Evolutionary conservation across 2,797 vertebrate species (phyloP).

Genomic region (Tapera naevia): DNA sequence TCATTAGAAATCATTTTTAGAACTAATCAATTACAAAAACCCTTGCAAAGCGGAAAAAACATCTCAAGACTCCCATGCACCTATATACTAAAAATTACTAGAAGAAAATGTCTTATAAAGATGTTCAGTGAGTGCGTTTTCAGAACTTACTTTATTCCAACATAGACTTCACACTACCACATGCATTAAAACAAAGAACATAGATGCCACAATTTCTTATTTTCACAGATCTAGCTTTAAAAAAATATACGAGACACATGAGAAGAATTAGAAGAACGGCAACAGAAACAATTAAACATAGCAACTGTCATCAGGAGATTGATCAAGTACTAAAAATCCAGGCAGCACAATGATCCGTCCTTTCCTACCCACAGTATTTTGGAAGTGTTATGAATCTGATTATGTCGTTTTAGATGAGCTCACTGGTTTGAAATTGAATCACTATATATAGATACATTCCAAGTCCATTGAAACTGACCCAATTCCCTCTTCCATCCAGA

Average conservation of each 20-base stretch:
- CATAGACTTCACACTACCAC: neutral
- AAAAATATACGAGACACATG: neutral
- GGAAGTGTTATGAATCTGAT: neutral
- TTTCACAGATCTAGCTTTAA: neutral
- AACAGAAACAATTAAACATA: neutral
- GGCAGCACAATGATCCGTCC: neutral
- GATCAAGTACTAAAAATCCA: neutral
- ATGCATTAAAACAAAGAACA: neutral
- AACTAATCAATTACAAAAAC: neutral
- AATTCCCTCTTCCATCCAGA: neutral
- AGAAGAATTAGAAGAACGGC: neutral
- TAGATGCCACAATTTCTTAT: neutral
- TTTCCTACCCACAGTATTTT: neutral
- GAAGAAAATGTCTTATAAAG: neutral
- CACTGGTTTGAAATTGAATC: neutral
- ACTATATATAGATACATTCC: neutral
- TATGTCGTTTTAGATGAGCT: slow-evolving; percentile 1
- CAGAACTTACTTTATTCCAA: neutral
- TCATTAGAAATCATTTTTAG: neutral
- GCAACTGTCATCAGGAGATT: neutral
- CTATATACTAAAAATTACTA: neutral
- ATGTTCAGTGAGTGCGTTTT: neutral
- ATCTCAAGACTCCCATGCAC: neutral
- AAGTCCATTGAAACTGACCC: neutral
- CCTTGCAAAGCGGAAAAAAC: neutral